A percentile compares a stretch with the other conserved stretches of the same genome.
phyloP scores from a whole-genome alignment of 2,888 invertebrate genomes.

The Xestobium rufovillosum region DNA sequence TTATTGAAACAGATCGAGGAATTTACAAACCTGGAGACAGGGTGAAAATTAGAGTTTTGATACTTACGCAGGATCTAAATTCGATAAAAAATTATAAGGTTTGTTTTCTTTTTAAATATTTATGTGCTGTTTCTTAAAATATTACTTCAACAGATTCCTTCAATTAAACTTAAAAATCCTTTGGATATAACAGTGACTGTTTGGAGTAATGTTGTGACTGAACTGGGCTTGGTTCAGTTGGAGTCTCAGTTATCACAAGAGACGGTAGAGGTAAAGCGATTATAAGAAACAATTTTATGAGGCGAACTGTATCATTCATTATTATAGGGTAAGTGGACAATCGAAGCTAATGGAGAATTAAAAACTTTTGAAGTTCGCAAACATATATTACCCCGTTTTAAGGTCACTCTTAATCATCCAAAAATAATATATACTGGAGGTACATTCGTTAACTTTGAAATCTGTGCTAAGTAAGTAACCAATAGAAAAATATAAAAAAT shows the following conservation, averaged over 20 bases:
- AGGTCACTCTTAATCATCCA: constrained; percentile 48
- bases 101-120: constrained; percentile 4
- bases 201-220: constrained; percentile 54
- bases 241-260: constrained; percentile 36
- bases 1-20: constrained; percentile 51
- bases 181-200: constrained; percentile 54
- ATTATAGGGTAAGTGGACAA: constrained; percentile 48
- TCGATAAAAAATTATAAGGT: constrained; percentile 37
- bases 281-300: constrained; percentile 4
- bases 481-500: constrained; percentile 7
- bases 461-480: constrained; percentile 54
- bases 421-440: constrained; percentile 45
- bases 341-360: constrained; percentile 42
- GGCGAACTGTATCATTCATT: not conserved
- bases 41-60: constrained; percentile 47
- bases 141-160: constrained; percentile 47
- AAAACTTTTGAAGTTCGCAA: constrained; percentile 47
- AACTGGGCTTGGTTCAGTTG: constrained; percentile 54
- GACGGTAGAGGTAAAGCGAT: constrained; percentile 30
- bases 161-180: constrained; percentile 61
- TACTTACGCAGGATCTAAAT: constrained; percentile 45
- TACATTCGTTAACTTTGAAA: constrained; percentile 43
- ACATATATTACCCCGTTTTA: constrained; percentile 53
- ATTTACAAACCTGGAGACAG: constrained; percentile 51
- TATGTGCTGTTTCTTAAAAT: constrained; percentile 14